These are phyloP conservation scores for Kradibia gibbosae DNA, from an alignment of 1,140 invertebrate genomes.

Conservation along the genomic window DNA sequence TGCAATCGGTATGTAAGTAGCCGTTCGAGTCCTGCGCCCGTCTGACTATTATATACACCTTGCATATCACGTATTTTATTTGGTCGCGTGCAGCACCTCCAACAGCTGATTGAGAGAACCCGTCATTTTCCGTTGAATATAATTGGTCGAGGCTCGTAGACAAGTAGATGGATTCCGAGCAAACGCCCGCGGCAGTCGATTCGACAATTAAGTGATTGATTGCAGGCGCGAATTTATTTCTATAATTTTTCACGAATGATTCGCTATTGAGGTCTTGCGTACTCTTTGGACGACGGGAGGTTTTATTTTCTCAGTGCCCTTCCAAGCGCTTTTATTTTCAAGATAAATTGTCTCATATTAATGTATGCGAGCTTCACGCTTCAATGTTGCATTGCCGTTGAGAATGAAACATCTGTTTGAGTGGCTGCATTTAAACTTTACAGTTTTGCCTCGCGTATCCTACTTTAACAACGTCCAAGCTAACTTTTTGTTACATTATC, in stretches of 20 bases:
- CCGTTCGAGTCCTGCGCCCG: background rate
- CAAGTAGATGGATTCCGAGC: background rate
- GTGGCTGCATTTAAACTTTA: too few species aligned
- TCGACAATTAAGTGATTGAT: background rate
- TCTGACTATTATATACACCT: background rate
- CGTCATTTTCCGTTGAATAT: slow-evolving; percentile 19
- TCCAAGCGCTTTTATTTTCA: too few species aligned
- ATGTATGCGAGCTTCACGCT: too few species aligned
- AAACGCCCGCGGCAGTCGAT: background rate
- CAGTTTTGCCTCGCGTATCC: too few species aligned
- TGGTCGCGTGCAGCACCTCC: background rate
- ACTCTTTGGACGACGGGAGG: too few species aligned
- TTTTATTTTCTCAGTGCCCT: too few species aligned
- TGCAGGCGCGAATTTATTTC: background rate
- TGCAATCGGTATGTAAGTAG: background rate
- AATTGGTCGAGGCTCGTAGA: background rate
- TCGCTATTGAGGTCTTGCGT: too few species aligned
- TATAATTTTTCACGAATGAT: background rate
- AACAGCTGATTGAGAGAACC: background rate
- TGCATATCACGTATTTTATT: background rate
- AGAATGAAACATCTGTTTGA: too few species aligned
- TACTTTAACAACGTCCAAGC: too few species aligned
- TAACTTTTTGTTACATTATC: too few species aligned
- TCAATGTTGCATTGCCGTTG: too few species aligned
- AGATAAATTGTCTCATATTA: too few species aligned